Evolutionary conservation across 2,113 vertebrate genomes (phyloP), one percentile per base, ranked within the genome.

Genomic region (Carassius gibelio): DNA sequence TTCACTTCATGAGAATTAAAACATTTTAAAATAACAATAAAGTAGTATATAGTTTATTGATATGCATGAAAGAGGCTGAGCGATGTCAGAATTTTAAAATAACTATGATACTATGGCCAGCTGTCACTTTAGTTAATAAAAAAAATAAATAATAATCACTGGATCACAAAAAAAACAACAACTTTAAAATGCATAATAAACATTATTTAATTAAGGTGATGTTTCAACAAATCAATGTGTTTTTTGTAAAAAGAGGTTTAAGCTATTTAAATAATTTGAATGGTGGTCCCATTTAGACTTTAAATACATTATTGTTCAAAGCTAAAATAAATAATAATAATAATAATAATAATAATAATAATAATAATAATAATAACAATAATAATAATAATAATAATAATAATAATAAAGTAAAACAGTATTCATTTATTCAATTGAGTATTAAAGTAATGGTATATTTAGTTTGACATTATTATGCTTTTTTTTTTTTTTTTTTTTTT

Each of bases 221-320:
- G 14, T 30, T 26, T 66, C 23, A 23, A 66, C 23, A 30, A 5
- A 66, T 66, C 62, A 66, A 30, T 66, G 9, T 26, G 13, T 30
- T 30, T 62, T 55, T 66, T 66, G 23, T 30, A 26, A 64, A 64
- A 26, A 13, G n/a, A 66, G 23, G 23, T 66, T 30, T 5, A 72
- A n/a, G 34, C 36, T 42, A n/a, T 72, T 72, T 19, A 38, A 71
- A 71, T 71, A 71, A 71, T 71, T 21, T 38, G 38, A 72, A 42
- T 71, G 36, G 36, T 38, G 8, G 19, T 11, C 36, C 9, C 9
- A 21, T 2, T 42, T 9, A 72, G 69, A 45, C 69, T 72, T 45
- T 45, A 72, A 42, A 72, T 21, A 45, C 36, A 72, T 38, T 42
- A 0, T n/a, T 72, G 2, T 19, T 38, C 34, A 71, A 34, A 71